Evolutionary conservation across 2,113 vertebrate species (phyloP).

Genomic region (human): GRCh38 chr9:7147001-7147500

Average conservation of each 20-base stretch:
- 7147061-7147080: neutral
- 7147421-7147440: conserved; percentile 48
- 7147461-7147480: conserved; percentile 20
- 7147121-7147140: neutral
- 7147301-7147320: neutral
- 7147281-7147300: neutral
- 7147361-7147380: neutral
- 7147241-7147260: fast-evolving
- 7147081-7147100: neutral
- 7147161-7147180: neutral
- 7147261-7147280: neutral
- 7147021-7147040: neutral
- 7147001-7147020: neutral
- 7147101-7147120: neutral
- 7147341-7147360: neutral
- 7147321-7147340: fast-evolving
- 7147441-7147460: conserved; percentile 33
- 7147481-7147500: conserved; percentile 11
- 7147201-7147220: neutral
- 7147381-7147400: neutral
- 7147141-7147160: neutral
- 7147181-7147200: neutral
- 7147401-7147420: conserved; percentile 32
- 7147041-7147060: neutral
- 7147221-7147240: neutral